Evolutionary conservation across 1,140 invertebrate genomes (phyloP), one percentile per base, ranked within the genome.

Genomic region (Melanaphis sacchari): DNA sequence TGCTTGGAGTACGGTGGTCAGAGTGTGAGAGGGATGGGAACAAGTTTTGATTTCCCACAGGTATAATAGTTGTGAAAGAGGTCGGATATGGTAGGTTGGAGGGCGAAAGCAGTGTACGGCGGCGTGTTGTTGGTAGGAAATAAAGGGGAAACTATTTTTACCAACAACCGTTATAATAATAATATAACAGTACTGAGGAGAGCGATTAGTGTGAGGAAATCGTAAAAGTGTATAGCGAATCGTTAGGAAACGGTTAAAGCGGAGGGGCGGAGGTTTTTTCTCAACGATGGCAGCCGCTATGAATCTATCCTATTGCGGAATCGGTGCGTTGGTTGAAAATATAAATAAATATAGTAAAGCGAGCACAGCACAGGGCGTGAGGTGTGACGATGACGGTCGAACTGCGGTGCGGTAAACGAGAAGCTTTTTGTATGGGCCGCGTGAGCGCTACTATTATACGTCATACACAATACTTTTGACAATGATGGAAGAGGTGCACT

Each of bases 21-120:
- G 7, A 21, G 54, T n/a, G 15, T 2, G 11, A 15, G 2, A 22
- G 46, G 18, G 18, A n/a, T 36, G 85, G n/a, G n/a, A 26, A 89
- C 46, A 31, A 92, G 91, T 92, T 92, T 92, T 92, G 91, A 92
- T 92, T 92, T 92, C 91, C 91, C 91, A 24, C 22, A 82, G 91
- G 91, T 92, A 84, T 46, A 92, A 36, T 91, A 66, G 41, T 84
- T 43, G 43, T 15, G 88, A 46, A 88, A 46, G 43, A 46, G 85
- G 38, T 31, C 24, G 46, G 22, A 22, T 21, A n/a, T 7, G 2
- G 52, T 59, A 49, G 38, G 26, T 5, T 24, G 38, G 38, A 2
- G 41, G 89, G 40, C 0, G 46, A 46, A 3, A 41, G 87, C 21
- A 2, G 40, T 40, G 46, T 18, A 40, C 2, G 43, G 90, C 21